Evolutionary conservation across 2,797 vertebrate genomes (phyloP).

Genomic region (Bucorvus abyssinicus): DNA sequence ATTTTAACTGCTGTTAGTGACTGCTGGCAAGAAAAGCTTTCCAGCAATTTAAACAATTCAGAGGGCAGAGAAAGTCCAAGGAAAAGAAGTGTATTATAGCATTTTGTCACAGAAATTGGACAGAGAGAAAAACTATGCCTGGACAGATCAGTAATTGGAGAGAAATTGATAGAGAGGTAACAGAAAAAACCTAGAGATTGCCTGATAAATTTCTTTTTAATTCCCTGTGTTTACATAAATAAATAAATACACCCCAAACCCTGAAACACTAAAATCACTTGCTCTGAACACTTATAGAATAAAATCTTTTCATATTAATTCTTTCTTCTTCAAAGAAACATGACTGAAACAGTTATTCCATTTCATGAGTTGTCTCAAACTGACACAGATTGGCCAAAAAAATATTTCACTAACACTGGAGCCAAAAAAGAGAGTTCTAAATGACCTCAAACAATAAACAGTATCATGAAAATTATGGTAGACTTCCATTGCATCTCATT

Average conservation of each 20-base stretch:
- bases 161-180: background rate
- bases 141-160: background rate
- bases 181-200: background rate
- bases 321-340: background rate
- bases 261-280: background rate
- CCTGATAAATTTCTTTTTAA: background rate
- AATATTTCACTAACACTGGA: background rate
- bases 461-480: background rate
- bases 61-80: background rate
- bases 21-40: background rate
- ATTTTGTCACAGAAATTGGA: background rate
- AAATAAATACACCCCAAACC: background rate
- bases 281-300: background rate
- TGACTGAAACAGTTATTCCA: background rate
- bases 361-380: background rate
- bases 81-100: background rate
- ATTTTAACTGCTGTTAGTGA: background rate
- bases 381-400: background rate
- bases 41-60: constrained; percentile 17
- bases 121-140: background rate
- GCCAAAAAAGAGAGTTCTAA: background rate
- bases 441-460: background rate
- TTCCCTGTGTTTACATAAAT: background rate
- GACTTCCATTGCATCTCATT: background rate
- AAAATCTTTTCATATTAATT: background rate